Conservation (phyloP, 2,797 vertebrate species). For the Ctenochaetus hawaiiensis region DNA sequence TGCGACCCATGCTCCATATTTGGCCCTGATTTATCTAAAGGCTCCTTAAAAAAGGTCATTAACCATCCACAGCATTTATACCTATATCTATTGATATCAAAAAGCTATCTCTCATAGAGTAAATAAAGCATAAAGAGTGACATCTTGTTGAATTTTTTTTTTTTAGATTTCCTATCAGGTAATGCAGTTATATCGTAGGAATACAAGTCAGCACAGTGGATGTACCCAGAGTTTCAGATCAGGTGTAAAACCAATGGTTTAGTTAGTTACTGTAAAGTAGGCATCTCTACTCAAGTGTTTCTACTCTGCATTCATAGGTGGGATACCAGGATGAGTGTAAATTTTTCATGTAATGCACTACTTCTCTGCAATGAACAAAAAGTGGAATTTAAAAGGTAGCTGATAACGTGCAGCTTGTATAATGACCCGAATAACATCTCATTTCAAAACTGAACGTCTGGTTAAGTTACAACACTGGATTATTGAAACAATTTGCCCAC, state of each 20-base stretch:
- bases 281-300: slow-evolving; percentile 15
- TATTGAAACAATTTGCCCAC: neutral
- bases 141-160: neutral
- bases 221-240: neutral
- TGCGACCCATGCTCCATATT: slow-evolving; percentile 51
- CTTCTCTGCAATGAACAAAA: slow-evolving; percentile 5
- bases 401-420: neutral
- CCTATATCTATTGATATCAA: slow-evolving; percentile 32
- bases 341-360: slow-evolving; percentile 2
- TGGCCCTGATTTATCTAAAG: slow-evolving; percentile 50
- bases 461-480: neutral
- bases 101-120: slow-evolving; percentile 15
- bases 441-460: neutral
- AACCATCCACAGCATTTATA: slow-evolving; percentile 29
- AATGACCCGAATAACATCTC: neutral
- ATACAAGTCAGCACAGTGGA: neutral
- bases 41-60: slow-evolving; percentile 59
- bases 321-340: neutral
- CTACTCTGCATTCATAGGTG: slow-evolving; percentile 11
- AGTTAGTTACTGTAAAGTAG: slow-evolving; percentile 7
- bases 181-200: neutral
- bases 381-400: neutral
- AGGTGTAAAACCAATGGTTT: slow-evolving; percentile 9
- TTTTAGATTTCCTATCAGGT: neutral
- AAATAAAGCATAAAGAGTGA: slow-evolving; percentile 7